Conservation (phyloP, 2,797 vertebrate species). For the Syngnathus acus region DNA sequence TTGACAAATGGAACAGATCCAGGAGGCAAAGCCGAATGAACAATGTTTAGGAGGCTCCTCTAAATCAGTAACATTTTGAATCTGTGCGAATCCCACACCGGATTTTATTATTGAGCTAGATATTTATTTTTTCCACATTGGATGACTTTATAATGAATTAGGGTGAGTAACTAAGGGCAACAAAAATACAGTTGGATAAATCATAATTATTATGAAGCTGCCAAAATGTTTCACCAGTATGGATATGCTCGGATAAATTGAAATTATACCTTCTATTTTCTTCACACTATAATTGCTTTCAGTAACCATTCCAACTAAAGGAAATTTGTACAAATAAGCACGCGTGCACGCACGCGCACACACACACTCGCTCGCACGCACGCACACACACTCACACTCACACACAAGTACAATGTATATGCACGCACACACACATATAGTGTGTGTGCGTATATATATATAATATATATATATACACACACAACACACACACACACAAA, state of each 20-base stretch:
- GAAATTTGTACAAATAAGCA: constrained; percentile 16
- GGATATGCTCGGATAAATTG: constrained; percentile 49
- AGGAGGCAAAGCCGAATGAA: not conserved
- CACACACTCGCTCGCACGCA: too few species aligned
- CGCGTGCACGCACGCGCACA: too few species aligned
- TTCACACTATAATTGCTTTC: constrained; percentile 49
- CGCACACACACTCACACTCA: too few species aligned
- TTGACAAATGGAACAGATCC: not conserved
- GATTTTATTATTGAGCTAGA: constrained; percentile 18
- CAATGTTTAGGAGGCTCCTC: not conserved
- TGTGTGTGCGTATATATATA: too few species aligned
- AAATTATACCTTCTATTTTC: constrained; percentile 50
- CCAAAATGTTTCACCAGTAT: constrained; percentile 26
- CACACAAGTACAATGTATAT: too few species aligned
- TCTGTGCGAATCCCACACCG: constrained; percentile 6
- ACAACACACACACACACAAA: too few species aligned
- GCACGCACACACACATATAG: too few species aligned
- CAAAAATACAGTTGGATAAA: constrained; percentile 49
- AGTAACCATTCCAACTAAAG: constrained; percentile 33
- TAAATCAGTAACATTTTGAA: constrained; percentile 16
- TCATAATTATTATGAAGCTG: constrained; percentile 61
- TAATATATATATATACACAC: too few species aligned
- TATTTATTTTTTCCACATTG: constrained; percentile 5
- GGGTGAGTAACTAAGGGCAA: constrained; percentile 42
- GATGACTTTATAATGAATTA: not conserved